phyloP scores from a whole-genome alignment of 2,113 vertebrate species.

The Aegotheles bennettii region DNA sequence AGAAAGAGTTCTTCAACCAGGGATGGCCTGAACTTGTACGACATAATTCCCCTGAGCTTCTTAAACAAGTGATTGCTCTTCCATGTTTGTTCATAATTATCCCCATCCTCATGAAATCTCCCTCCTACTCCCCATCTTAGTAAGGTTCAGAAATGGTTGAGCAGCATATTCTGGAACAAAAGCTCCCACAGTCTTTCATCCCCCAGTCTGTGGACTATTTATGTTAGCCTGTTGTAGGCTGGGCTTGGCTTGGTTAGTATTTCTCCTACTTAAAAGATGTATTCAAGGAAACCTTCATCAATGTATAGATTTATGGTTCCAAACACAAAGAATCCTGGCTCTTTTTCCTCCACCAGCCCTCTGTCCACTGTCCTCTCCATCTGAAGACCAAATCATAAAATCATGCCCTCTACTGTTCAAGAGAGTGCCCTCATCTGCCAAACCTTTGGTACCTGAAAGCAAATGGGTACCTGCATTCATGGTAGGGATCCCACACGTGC shows the following conservation, averaged over 20 bases:
- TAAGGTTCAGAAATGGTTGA: background rate
- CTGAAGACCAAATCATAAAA: background rate
- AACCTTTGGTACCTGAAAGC: background rate
- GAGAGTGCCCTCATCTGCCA: background rate
- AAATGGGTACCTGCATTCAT: rapidly evolving
- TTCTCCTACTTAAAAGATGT: background rate
- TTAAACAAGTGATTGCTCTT: background rate
- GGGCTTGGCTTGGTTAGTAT: background rate
- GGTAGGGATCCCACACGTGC: rapidly evolving
- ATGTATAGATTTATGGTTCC: background rate
- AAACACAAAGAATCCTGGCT: background rate
- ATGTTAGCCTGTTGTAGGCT: background rate
- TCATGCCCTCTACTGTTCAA: background rate
- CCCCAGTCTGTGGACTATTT: background rate
- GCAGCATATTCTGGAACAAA: background rate
- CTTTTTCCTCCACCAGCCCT: background rate
- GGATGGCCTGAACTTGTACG: background rate
- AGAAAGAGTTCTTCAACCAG: background rate
- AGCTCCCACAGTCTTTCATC: background rate
- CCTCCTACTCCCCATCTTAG: background rate
- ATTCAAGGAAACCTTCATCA: background rate
- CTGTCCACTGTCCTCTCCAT: background rate
- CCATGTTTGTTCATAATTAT: background rate
- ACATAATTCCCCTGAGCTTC: background rate
- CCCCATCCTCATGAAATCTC: background rate